phyloP scores from a whole-genome alignment of 2,888 invertebrate genomes.

The Blomia tropicalis region DNA sequence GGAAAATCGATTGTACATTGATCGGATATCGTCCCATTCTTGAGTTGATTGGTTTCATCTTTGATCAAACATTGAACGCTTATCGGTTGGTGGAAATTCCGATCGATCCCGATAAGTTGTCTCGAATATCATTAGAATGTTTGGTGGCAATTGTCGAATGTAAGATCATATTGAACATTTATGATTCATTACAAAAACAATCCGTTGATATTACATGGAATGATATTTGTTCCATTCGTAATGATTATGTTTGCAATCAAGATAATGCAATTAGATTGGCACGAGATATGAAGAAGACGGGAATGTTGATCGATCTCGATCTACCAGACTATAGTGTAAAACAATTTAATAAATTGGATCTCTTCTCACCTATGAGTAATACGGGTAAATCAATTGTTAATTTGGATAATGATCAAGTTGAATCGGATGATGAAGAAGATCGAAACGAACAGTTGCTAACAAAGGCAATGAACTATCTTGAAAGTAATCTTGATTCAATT shows the following conservation, averaged over 20 bases:
- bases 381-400: neutral
- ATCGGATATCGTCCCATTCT: conserved; percentile 59
- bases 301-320: neutral
- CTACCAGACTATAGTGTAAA: conserved; percentile 14
- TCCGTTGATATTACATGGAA: conserved; percentile 26
- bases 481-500: conserved; percentile 4
- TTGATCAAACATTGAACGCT: conserved; percentile 32
- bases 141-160: conserved; percentile 73
- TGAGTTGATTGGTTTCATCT: conserved; percentile 60
- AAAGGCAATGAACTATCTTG: neutral
- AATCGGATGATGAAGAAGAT: no score
- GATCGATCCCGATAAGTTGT: conserved; percentile 62
- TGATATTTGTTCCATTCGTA: conserved; percentile 28
- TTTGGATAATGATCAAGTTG: neutral
- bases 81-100: conserved; percentile 44
- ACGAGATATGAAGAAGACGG: conserved; percentile 27
- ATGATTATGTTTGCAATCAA: conserved; percentile 27
- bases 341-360: conserved; percentile 4
- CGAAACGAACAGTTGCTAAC: neutral
- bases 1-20: conserved; percentile 64
- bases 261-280: conserved; percentile 28
- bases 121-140: conserved; percentile 62
- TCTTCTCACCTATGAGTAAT: neutral
- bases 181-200: conserved; percentile 25
- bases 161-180: conserved; percentile 39